Base-by-base conservation (phyloP, 1,140 invertebrate genomes). In the Sminthurides bifidus region DNA sequence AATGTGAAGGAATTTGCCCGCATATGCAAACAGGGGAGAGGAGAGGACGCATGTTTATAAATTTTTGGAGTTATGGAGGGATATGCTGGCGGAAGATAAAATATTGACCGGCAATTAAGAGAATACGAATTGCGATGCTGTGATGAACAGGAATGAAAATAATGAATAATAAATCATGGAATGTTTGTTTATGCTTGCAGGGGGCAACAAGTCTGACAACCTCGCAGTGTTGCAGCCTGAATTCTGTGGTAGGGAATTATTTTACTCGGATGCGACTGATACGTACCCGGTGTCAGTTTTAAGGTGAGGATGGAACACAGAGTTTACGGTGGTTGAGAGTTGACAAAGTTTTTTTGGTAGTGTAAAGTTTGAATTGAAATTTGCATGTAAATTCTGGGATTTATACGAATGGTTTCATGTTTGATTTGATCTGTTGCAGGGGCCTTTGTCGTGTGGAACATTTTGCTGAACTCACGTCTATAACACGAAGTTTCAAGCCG, bases 201-300 rank as follows among this genome's bases (percentile, higher is more conserved):
- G 48, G 15, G 45, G 54, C 29, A 46, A 30, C 24, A 60, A 60
- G 33, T 46, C 59, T 8, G 59, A 61, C 27, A 50, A 38, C 10
- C 35, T 51, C 19, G 40, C 44, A 14, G 46, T 56, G 24, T n/a
- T 54, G 26, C 70, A 75, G 60, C 71, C 74, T 31, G 63, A 71
- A 44, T 68, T 75, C 19, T 70, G 70, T 58, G 67, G 69, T 4
- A 61, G 76, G 37, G 76, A 77, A 65, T 68, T 77, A 15, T 76
- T 77, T 64, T 76, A 75, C 41, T 76, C 75, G 0, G 73, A 75
- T 66, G 73, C 74, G 19, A 73, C 73, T 2, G 76, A 77, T 56
- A 74, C 72, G 5, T 74, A 74, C 56, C 74, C 75, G n/a, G 74
- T 75, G n/a, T 73, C 73, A 41, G 68, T 75, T 26, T 63, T 77